Conservation (phyloP, 2,888 invertebrate species). For the Aelia acuminata region DNA sequence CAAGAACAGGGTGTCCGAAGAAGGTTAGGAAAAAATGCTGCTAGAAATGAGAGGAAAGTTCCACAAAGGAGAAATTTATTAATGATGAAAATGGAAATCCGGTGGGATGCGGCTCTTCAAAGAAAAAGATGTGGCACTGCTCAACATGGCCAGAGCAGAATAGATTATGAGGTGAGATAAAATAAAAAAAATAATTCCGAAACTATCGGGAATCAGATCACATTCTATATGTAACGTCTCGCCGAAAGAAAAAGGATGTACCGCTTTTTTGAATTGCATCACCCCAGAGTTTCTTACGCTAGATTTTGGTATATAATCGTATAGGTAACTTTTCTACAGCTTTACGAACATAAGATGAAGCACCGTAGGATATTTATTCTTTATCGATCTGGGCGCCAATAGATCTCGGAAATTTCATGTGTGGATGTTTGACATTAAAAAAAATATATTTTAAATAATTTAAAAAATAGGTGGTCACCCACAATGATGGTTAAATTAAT, state of each 20-base stretch:
- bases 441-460: no score
- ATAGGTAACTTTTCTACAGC: no score
- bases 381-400: no score
- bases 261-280: background rate
- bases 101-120: background rate
- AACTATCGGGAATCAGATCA: background rate
- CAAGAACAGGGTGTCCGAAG: no score
- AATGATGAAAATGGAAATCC: background rate
- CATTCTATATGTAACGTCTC: background rate
- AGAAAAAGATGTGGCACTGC: background rate
- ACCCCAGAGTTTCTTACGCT: background rate
- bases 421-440: background rate
- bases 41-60: background rate
- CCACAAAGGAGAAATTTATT: background rate
- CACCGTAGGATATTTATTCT: no score
- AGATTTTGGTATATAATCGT: background rate
- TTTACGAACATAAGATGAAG: background rate
- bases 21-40: background rate
- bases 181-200: background rate
- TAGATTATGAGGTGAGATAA: conserved; percentile 4
- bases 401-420: background rate
- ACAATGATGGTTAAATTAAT: no score
- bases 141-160: background rate
- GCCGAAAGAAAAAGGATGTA: background rate
- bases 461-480: no score